Conservation (phyloP, 2,888 invertebrate genomes). For the Sinodicranocentrus sp. region DNA sequence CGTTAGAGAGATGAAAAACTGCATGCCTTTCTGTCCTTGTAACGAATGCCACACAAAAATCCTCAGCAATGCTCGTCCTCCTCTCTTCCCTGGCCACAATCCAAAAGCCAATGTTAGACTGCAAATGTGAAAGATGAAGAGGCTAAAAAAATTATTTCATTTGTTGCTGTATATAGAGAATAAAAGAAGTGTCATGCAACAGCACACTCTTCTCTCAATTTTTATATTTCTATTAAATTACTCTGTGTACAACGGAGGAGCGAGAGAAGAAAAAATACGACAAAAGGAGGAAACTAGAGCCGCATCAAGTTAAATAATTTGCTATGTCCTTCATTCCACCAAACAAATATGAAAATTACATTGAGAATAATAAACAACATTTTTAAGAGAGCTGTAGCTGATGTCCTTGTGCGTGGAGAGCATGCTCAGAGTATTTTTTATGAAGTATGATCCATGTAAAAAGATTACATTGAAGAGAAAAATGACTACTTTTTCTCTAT, state of each 20-base stretch:
- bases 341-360: conserved; percentile 31
- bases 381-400: background rate
- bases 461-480: background rate
- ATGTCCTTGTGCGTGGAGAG: background rate
- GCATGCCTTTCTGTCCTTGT: conserved; percentile 64
- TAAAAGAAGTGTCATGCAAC: too few relatives aligned
- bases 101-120: conserved; percentile 34
- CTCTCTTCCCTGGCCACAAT: conserved; percentile 36
- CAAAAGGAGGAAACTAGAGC: too few relatives aligned
- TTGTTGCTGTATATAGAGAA: conserved; percentile 46
- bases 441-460: background rate
- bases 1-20: conserved; percentile 64
- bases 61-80: background rate
- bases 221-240: too few relatives aligned
- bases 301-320: conserved; percentile 52
- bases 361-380: background rate
- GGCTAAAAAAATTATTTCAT: conserved; percentile 32
- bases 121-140: conserved; percentile 28
- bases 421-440: too few relatives aligned
- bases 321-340: background rate
- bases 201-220: too few relatives aligned
- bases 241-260: too few relatives aligned
- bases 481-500: background rate
- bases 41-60: conserved; percentile 46
- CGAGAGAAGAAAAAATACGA: too few relatives aligned